These are phyloP conservation scores for Tholera decimalis DNA, from an alignment of 2,888 invertebrate genomes.

Conservation along the genomic window DNA sequence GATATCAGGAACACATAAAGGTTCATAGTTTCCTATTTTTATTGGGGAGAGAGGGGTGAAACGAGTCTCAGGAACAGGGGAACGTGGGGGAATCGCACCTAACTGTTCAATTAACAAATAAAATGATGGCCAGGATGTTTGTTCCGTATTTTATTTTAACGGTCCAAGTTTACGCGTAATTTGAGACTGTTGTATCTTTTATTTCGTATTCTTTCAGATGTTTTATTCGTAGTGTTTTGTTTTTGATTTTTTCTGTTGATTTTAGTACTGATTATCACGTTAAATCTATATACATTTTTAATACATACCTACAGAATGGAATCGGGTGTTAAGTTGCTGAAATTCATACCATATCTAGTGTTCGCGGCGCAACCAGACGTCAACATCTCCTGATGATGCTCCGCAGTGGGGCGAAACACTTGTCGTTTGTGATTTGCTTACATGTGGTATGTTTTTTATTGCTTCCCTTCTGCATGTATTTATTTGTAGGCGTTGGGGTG, in stretches of 20 bases:
- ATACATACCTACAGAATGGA: too few relatives aligned
- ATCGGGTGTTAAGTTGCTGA: too few relatives aligned
- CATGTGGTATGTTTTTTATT: too few relatives aligned
- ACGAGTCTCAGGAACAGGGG: constrained; percentile 9
- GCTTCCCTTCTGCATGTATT: too few relatives aligned
- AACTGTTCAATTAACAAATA: constrained; percentile 71
- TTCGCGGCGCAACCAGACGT: too few relatives aligned
- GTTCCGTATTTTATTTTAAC: constrained; percentile 68
- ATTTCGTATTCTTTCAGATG: constrained; percentile 48
- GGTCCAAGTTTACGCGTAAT: constrained; percentile 66
- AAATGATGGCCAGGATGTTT: constrained; percentile 70
- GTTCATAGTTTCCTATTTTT: constrained; percentile 72
- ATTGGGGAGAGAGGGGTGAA: constrained; percentile 44
- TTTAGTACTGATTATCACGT: not conserved
- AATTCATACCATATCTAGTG: too few relatives aligned
- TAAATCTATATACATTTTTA: too few relatives aligned
- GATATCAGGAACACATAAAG: constrained; percentile 71
- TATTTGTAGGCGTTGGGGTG: too few relatives aligned
- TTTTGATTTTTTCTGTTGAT: not conserved
- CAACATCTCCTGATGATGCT: too few relatives aligned
- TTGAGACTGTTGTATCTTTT: constrained; percentile 65
- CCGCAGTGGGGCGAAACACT: too few relatives aligned
- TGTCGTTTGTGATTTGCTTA: too few relatives aligned
- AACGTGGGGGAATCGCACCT: constrained; percentile 58
- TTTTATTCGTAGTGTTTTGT: constrained; percentile 27